Evolutionary conservation across 2,888 invertebrate genomes (phyloP), one percentile per base, ranked within the genome.

Genomic region (Girardia tigrina): DNA sequence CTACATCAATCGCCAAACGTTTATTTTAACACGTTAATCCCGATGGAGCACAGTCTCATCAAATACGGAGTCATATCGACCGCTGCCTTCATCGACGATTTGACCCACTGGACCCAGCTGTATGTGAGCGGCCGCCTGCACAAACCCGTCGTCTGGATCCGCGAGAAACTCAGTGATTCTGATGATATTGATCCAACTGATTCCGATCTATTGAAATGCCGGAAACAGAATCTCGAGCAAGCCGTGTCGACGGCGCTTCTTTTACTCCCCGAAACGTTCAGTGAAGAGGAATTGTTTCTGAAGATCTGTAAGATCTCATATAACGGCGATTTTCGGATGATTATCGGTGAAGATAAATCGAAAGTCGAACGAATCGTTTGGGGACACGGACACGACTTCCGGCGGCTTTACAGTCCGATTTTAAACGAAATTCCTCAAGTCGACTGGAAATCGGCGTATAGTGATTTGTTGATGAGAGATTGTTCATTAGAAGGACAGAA

Each of bases 111-210:
- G 77, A 20, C 26, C 6, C 42, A 72, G 16, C 29, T 77, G 20
- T 77, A 77, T 42, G 29, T 77, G 6, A 77, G 77, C 36, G 77
- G 77, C 16, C 71, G 77, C 16, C 28, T 77, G 72, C 77, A 77
- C 26, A 77, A 77, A 29, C 77, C 77, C 28, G 77, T 77, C 4
- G 71, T 28, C 26, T 77, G 77, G 77, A 29, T 77, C 23, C 4
- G n/a, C 16, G 71, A 71, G 28, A 71, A 4, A 4, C 23, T 28
- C 14, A 71, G 27, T 26, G 73, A 73, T 6, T 56, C 29, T 2
- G 73, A 73, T 56, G 56, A 20, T 4, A 20, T 56, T 6, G 56
- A 56, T 20, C 4, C 56, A 12, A 56, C 8, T 56, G 56, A 56
- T 56, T 20, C 23, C 2, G 29, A 56, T n/a, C 16, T 29, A 42